Percentiles rank a stretch among this genome's conserved stretches.
phyloP scores from a whole-genome alignment of 2,888 invertebrate genomes.

The Cordilura impudica region DNA sequence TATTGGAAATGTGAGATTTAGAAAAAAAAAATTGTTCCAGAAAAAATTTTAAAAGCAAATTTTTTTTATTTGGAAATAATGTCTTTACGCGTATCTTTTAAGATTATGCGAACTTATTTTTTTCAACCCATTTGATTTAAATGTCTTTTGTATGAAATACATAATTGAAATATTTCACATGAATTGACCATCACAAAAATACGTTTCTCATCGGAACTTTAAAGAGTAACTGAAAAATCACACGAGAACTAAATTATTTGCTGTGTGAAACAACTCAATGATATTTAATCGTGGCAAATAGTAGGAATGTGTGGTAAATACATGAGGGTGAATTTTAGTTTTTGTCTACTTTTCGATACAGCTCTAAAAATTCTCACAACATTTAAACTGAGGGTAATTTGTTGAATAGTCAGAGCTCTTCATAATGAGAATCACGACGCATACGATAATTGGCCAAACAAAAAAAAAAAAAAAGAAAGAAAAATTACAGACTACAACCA shows the following conservation, averaged over 20 bases:
- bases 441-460: slow-evolving; percentile 38
- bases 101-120: not conserved
- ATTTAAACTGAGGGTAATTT: slow-evolving; percentile 32
- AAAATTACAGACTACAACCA: not conserved
- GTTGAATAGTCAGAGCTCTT: slow-evolving; percentile 10
- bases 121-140: not conserved
- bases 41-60: too few relatives aligned
- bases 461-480: too few relatives aligned
- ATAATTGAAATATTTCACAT: slow-evolving; percentile 44
- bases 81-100: too few relatives aligned
- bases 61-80: too few relatives aligned
- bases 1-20: too few relatives aligned
- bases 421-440: slow-evolving; percentile 49
- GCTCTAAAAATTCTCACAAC: slow-evolving; percentile 50
- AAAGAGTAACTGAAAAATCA: slow-evolving; percentile 67
- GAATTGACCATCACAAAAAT: slow-evolving; percentile 48
- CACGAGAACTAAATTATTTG: slow-evolving; percentile 73
- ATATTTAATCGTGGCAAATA: slow-evolving; percentile 37
- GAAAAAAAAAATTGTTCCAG: too few relatives aligned
- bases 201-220: slow-evolving; percentile 61
- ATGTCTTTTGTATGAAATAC: not conserved
- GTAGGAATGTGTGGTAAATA: slow-evolving; percentile 15
- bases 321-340: slow-evolving; percentile 57
- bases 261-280: slow-evolving; percentile 39
- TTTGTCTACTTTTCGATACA: slow-evolving; percentile 28